Base-by-base conservation (phyloP, 1,140 invertebrate genomes). In the Bombus difficillimus region DNA sequence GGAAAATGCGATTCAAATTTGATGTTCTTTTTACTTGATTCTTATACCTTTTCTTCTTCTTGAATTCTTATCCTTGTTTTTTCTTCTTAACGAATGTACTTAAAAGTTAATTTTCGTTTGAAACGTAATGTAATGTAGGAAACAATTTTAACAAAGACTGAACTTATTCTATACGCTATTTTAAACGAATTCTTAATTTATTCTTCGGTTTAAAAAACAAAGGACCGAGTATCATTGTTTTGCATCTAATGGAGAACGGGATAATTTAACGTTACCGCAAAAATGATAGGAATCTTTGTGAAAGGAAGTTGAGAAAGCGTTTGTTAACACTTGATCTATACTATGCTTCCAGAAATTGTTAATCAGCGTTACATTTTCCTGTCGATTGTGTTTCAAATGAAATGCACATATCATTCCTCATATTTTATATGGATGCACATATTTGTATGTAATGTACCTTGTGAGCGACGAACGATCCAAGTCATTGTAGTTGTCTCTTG, bases 401-500 rank as follows among this genome's bases (percentile, higher is more conserved):
- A 53, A 66, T 41, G 53, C 32, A 57, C 39, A 71, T 41, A 62
- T 3, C 22, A 62, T 37, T 59, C 41, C 25, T 43, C 53, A 41
- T 34, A 57, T 41, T 85, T 77, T 68, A n/a, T 47, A 83, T 28
- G 57, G 22, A 73, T 77, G 57, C 37, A 57, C 79, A 32, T 22
- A 43, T 69, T 57, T 88, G 57, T 79, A 73, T 75, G 59, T 69
- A 83, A 85, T 66, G 53, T 74, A 88, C 64, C 62, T 74, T 69
- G 66, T 37, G 39, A 89, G 69, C 53, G 83, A 76, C 66, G 34
- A 32, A 47, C 71, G n/a, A 34, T 72, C n/a, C 37, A 64, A 59
- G 79, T 74, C 71, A 53, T 88, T 79, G 82, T 80, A 80, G 64
- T 86, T 88, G 81, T 64, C 28, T 73, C n/a, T 76, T 28, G 13